Base-by-base conservation (phyloP, 2,797 vertebrate species). In the Poecilia wingei region DNA sequence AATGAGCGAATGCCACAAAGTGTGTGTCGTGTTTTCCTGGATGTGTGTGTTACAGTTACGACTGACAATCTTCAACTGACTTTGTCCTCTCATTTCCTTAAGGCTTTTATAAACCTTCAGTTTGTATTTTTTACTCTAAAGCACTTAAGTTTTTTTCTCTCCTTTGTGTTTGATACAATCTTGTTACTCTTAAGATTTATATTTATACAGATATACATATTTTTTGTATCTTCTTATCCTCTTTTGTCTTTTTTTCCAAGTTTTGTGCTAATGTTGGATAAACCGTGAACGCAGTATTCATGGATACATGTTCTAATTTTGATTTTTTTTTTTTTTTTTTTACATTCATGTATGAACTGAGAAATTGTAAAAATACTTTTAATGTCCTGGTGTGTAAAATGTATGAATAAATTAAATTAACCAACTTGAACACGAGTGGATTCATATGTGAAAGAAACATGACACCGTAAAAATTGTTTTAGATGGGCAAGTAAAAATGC, bases 351-450 rank as follows among this genome's bases (percentile, higher is more conserved):
- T 97, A 95, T 97, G 96, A 97, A 96, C 93, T 96, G 95, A 97
- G 93, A 96, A 95, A 95, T 94, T 96, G 95, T 96, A 95, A 94
- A 92, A 94, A 94, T 96, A 96, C 96, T 96, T 97, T 96, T 94
- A 96, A 96, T 96, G 96, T 97, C 94, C 91, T 91, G 87, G 92
- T 93, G 92, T 96, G 94, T 96, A 94, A 95, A 94, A 95, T 95
- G 93, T 97, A 97, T 97, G 96, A 96, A 96, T 96, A 96, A 96
- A 96, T 97, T 97, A 97, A 97, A 96, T 97, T 97, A 97, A 97
- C 97, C 83, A 74, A 69, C 45, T 74, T 79, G 70, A 55, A 79
- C 18, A 47, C 45, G 31, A 0, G 25, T 82, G 70, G 47, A 36
- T 76, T 74, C 2, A 28, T 77, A n/a, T 78, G 49, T 66, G 41